These are phyloP conservation scores for Eulemur coronatus DNA, from an alignment of 2,797 vertebrate species.

Conservation along the genomic window DNA sequence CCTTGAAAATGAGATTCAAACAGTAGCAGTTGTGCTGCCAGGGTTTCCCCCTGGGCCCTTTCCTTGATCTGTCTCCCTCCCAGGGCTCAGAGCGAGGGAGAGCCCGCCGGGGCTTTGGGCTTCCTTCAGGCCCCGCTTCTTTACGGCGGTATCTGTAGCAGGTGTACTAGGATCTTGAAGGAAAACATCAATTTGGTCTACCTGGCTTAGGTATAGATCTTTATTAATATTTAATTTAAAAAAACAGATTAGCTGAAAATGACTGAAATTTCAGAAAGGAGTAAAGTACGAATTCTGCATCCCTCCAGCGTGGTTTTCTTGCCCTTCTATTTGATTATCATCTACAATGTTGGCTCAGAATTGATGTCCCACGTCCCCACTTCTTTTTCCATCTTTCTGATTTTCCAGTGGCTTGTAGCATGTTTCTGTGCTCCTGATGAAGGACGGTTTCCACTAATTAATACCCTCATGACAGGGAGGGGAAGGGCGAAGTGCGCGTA, in stretches of 20 bases:
- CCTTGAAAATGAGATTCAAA: not conserved
- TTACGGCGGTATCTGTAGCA: not conserved
- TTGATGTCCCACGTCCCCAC: not conserved
- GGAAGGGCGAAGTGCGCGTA: not conserved
- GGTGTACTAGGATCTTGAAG: not conserved
- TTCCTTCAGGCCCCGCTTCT: not conserved
- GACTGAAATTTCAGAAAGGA: not conserved
- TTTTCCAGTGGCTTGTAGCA: not conserved
- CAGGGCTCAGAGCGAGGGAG: not conserved
- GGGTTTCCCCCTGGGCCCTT: not conserved
- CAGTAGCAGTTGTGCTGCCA: not conserved
- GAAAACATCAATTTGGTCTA: not conserved
- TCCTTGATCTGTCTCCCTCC: not conserved
- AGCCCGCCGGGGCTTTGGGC: not conserved
- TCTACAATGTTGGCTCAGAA: not conserved
- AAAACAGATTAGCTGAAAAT: not conserved
- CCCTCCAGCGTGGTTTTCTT: not conserved
- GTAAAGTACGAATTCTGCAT: not conserved
- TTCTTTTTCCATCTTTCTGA: not conserved
- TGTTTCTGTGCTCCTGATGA: not conserved
- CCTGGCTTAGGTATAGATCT: not conserved
- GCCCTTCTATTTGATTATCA: not conserved
- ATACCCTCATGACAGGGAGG: accelerated
- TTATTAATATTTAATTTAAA: not conserved
- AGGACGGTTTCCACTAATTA: not conserved